phyloP scores from a whole-genome alignment of 2,113 vertebrate genomes.

The Todiramphus saurophagus region DNA sequence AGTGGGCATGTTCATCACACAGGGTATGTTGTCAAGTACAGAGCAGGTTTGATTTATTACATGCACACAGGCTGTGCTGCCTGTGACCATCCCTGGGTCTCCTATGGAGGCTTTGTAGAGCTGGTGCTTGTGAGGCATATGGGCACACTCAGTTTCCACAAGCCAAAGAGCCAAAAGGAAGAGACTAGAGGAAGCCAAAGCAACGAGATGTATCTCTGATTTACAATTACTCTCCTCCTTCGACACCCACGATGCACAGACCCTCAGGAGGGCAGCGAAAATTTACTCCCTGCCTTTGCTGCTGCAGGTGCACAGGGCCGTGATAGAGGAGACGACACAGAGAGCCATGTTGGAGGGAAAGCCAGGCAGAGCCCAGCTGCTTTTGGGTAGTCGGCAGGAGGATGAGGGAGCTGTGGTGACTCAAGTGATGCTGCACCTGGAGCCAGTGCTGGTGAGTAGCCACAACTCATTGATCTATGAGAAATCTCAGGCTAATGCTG shows the following conservation, averaged over 20 bases:
- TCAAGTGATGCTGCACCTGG: rapidly evolving
- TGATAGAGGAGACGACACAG: neutral
- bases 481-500: rapidly evolving
- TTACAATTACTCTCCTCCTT: neutral
- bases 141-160: neutral
- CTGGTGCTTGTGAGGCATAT: neutral
- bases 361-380: neutral
- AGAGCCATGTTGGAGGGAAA: neutral
- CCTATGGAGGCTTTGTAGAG: neutral
- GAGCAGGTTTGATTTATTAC: neutral
- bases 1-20: neutral
- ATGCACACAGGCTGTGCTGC: neutral
- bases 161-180: neutral
- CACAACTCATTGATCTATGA: neutral
- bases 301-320: rapidly evolving
- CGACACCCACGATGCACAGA: neutral
- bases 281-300: neutral
- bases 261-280: neutral
- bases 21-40: neutral
- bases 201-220: neutral
- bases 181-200: neutral
- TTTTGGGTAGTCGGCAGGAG: neutral
- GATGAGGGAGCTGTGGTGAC: neutral
- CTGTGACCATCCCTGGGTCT: neutral
- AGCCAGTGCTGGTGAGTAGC: neutral